Base-by-base conservation (phyloP, 2,113 vertebrate species). In the Suncus etruscus region DNA sequence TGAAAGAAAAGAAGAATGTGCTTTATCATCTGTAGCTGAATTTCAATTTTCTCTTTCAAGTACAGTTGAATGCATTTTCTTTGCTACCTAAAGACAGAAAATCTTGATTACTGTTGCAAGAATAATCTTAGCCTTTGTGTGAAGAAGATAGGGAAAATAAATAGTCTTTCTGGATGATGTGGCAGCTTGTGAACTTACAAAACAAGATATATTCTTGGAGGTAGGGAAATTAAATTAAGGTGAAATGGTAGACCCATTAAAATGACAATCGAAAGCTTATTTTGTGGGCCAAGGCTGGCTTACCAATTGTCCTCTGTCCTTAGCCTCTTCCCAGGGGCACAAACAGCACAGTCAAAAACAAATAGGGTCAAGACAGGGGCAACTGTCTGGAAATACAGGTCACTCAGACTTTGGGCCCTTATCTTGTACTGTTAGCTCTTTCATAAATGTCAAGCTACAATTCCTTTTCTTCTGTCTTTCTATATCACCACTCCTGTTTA, bases 11-110 rank as follows among this genome's bases (percentile, higher is more conserved):
- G 61, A 83, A 82, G 80, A 96, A 94, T 93, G 87, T 94, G 79
- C 73, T 96, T 96, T 96, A 96, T 95, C 84, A 94, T 96, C 76
- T 95, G 76, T 85, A 95, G 90, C 91, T 16, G 47, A 96, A 92
- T 96, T 96, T 96, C 96, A 95, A 95, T 96, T 96, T 97, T 96
- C 93, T 94, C 80, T 94, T 96, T 96, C 94, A 96, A 95, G 90
- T 95, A 89, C 83, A 96, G 94, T 94, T 93, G 94, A 96, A 96
- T 93, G 82, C 80, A 91, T 94, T 97, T 96, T 95, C 88, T 95
- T 94, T 91, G 85, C 92, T 86, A 91, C 65, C 91, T 82, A 93
- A 96, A 97, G 94, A 95, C 95, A 91, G 94, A 95, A 95, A 91
- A 95, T 96, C 93, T 95, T 95, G 95, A 97, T 97, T 97, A 96